Evolutionary conservation across 2,113 vertebrate genomes (phyloP).

Genomic region (Eulacestoma nigropectus): DNA sequence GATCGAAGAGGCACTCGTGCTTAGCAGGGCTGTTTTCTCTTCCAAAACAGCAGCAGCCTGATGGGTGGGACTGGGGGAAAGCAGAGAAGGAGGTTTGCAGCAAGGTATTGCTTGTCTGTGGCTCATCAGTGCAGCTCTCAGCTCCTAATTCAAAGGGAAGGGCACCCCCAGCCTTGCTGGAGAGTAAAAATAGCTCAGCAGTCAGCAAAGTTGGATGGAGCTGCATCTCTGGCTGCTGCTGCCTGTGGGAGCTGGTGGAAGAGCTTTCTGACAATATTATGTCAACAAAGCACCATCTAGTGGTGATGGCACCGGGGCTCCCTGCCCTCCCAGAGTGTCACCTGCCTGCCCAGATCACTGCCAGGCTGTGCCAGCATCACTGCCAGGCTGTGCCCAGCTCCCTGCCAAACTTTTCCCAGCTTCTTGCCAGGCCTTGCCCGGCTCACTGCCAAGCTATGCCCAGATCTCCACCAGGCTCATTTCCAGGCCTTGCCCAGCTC

Average conservation of each 20-base stretch:
- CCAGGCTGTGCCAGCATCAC: not conserved
- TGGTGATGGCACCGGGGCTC: not conserved
- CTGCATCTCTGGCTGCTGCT: not conserved
- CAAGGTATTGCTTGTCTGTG: rapidly evolving
- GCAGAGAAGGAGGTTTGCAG: not conserved
- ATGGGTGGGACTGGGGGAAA: not conserved
- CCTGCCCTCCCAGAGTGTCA: not conserved
- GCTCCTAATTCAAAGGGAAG: not conserved
- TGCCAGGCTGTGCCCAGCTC: not conserved
- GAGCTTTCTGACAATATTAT: not conserved
- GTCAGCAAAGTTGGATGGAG: not conserved
- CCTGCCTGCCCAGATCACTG: rapidly evolving
- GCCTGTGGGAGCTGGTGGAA: not conserved
- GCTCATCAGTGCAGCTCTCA: not conserved
- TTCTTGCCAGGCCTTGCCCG: not conserved
- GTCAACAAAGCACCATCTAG: conserved; percentile 60
- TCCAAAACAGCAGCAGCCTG: not conserved
- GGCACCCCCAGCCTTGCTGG: not conserved
- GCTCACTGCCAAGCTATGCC: not conserved
- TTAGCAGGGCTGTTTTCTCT: not conserved
- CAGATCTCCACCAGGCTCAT: not conserved
- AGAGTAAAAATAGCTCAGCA: not conserved
- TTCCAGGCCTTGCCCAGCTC: not conserved
- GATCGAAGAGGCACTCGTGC: not conserved
- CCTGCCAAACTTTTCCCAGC: not conserved